Evolutionary conservation across 2,888 invertebrate species (phyloP), one percentile per base, ranked within the genome.

Genomic region (Ennomos erosarius): DNA sequence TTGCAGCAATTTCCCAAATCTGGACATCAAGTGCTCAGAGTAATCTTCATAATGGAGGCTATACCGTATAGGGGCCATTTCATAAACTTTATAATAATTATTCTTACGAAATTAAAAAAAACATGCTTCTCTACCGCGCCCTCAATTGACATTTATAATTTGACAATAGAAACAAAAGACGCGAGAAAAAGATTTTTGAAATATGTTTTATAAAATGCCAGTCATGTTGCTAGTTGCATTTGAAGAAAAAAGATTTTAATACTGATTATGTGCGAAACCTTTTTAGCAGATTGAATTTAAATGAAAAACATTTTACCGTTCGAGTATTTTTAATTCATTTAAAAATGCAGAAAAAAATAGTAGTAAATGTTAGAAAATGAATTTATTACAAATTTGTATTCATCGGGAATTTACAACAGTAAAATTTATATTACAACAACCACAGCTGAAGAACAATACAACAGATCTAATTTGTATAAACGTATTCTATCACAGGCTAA

Each of bases 11-110:
- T 95, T 94, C 64, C 95, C 95, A 77, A 96, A 94, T 75, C 94
- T 93, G 51, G 94, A 94, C 79, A 95, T 93, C 69, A 95, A 88
- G 78, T 95, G 94, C 70, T 94, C 93, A 33, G 95, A 94, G 84
- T 96, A 95, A 78, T 94, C 95, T 81, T 95, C 94, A 93, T 95
- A 95, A 78, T 95, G 95, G 60, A 95, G 92, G 77, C 94, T 93
- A 72, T 94, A 95, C 43, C 93, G 88, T 75, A 93, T 93, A 51
- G 92, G 92, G 63, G 92, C 90, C 93, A 93, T 93, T 61, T 47
- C 45, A 51, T 53, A 44, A 59, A 49, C n/a, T 13, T 45, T 40
- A 40, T 45, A n/a, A 35, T 63, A n/a, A 35, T 63, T 65, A 59
- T 60, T 49, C 44, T 52, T 55, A 42, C n/a, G 36, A 50, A 64